Evolutionary conservation across 2,797 vertebrate genomes (phyloP).

Genomic region (Astyanax mexicanus): DNA sequence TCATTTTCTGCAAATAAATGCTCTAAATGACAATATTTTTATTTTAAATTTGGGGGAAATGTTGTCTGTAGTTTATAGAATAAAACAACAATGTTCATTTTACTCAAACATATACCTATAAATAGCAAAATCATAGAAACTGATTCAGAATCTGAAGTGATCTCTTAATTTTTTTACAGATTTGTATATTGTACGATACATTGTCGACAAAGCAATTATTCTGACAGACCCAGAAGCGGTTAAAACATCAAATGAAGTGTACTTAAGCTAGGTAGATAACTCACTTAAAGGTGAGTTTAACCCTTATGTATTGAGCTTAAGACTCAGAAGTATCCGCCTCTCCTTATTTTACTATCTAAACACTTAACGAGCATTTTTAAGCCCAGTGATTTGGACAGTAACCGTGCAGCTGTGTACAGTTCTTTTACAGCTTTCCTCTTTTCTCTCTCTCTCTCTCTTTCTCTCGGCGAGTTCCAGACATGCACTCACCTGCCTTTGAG

Average conservation of each 20-base stretch:
- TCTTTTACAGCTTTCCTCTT: conserved; percentile 68
- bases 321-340: background rate
- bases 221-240: no score
- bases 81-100: no score
- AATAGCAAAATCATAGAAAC: no score
- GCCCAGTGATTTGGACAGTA: conserved; percentile 6
- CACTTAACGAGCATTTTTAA: background rate
- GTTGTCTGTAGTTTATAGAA: no score
- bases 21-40: no score
- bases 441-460: conserved; percentile 58
- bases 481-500: conserved; percentile 81
- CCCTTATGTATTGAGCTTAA: background rate
- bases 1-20: no score
- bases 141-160: no score
- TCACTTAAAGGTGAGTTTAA: background rate
- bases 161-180: background rate
- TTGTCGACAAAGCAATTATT: no score
- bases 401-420: conserved; percentile 47
- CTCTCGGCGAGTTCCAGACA: conserved; percentile 74
- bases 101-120: no score
- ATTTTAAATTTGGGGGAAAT: no score
- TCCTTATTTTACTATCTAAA: background rate
- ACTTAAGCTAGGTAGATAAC: background rate
- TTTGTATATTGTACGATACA: no score
- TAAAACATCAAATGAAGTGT: background rate